Base-by-base conservation (phyloP, 2,888 invertebrate genomes). In the Ennomos quercinarius region DNA sequence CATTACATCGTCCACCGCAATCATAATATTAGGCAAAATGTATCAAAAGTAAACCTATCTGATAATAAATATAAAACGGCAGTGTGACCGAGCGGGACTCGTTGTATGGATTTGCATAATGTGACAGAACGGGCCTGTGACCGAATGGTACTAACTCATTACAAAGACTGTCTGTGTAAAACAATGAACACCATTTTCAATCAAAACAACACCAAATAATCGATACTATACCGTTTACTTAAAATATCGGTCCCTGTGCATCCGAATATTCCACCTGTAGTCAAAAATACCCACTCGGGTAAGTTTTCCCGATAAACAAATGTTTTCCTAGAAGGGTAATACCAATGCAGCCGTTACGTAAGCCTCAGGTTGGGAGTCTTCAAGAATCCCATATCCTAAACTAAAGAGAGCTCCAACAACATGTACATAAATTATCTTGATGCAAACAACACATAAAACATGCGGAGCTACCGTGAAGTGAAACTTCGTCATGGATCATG, bases 391-490 rank as follows among this genome's bases (percentile, higher is more conserved):
- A 55, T 63, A 67, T 63, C 50, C 66, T 61, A 42, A 61, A 57
- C 61, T 57, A 17, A 36, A 52, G 62, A 49, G 61, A 57, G 34
- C 55, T 51, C 57, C 40, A 64, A 44, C 57, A 47, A 27, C 45
- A 52, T 57, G 57, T 63, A 49, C 62, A 60, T 66, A 63, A 63
- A 66, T 58, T 60, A 67, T 58, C 56, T 61, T 53, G 65, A 65
- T 61, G 65, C 57, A 60, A 67, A 61, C 59, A 62, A 62, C 67
- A 63, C 61, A 57, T 63, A 63, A 62, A 67, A 58, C 57, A 48
- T 34, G 40, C 17, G 52, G 58, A 17, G 44, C 34, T 38, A 67
- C 57, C 47, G 50, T 57, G 63, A 59, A 67, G n/a, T 48, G 48
- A 44, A 49, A 37, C n/a, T 37, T 11, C n/a, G 45, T 11, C 8